These are phyloP conservation scores for Tenualosa thibaudeaui DNA, from an alignment of 2,797 vertebrate species.

Conservation along the genomic window DNA sequence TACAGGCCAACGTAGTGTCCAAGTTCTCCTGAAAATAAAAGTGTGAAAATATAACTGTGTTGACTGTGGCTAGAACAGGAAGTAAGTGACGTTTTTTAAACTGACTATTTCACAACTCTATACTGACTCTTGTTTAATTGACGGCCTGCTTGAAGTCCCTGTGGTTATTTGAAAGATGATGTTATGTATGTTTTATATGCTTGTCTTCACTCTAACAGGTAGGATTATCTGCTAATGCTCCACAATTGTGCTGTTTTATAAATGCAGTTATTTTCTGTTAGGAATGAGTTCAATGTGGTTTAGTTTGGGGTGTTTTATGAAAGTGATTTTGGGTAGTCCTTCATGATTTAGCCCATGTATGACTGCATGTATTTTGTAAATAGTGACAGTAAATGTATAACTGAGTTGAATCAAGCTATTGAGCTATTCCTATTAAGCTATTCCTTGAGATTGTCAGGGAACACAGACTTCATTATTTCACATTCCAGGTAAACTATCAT, in stretches of 20 bases:
- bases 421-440: too few species aligned
- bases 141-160: not conserved
- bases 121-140: not conserved
- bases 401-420: too few species aligned
- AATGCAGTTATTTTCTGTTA: not conserved
- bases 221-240: not conserved
- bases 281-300: too few species aligned
- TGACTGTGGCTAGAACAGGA: not conserved
- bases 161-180: not conserved
- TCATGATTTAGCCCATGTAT: too few species aligned
- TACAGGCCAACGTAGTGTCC: not conserved
- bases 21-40: not conserved
- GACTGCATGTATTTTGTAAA: too few species aligned
- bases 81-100: not conserved
- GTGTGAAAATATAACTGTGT: slow-evolving; percentile 1
- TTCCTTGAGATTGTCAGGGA: too few species aligned
- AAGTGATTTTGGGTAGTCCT: not conserved
- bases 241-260: not conserved
- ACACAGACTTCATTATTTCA: too few species aligned
- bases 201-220: slow-evolving; percentile 2
- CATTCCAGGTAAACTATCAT: too few species aligned
- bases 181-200: not conserved
- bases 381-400: too few species aligned
- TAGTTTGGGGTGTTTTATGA: not conserved
- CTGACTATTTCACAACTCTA: not conserved